Conservation (phyloP, 2,797 vertebrate genomes). For the Premnoplex brunnescens region DNA sequence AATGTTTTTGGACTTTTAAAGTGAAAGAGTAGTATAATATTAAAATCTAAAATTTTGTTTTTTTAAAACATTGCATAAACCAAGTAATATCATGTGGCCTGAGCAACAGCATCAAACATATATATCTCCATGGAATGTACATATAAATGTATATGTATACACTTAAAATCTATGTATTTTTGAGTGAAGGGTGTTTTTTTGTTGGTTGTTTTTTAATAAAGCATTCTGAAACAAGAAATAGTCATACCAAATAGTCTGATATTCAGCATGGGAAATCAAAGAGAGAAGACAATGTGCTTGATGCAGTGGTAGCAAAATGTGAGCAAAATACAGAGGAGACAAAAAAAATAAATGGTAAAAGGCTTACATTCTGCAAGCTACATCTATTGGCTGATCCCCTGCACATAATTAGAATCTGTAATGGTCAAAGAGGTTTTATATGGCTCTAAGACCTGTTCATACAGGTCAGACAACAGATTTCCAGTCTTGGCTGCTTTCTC, state of each 20-base stretch:
- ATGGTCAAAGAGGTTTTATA: background rate
- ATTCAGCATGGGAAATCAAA: background rate
- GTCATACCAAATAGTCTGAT: background rate
- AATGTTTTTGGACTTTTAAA: background rate
- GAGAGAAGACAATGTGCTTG: background rate
- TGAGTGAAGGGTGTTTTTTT: background rate
- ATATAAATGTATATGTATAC: background rate
- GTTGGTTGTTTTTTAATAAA: background rate
- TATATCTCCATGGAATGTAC: background rate
- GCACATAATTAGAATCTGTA: background rate
- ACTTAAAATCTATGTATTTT: background rate
- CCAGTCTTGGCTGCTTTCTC: background rate
- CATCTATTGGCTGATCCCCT: background rate
- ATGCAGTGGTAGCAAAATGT: background rate
- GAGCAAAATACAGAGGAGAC: background rate
- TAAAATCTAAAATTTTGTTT: background rate
- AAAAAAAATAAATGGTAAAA: background rate
- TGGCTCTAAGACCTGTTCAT: background rate
- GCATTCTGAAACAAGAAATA: background rate
- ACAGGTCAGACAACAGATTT: background rate
- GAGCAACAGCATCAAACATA: background rate
- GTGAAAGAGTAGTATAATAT: background rate
- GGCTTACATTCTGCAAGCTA: background rate
- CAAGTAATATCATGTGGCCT: background rate
- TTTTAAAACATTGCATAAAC: background rate